These are phyloP conservation scores for Chaenodraco wilsoni DNA, from an alignment of 2,797 vertebrate species.

Conservation along the genomic window DNA sequence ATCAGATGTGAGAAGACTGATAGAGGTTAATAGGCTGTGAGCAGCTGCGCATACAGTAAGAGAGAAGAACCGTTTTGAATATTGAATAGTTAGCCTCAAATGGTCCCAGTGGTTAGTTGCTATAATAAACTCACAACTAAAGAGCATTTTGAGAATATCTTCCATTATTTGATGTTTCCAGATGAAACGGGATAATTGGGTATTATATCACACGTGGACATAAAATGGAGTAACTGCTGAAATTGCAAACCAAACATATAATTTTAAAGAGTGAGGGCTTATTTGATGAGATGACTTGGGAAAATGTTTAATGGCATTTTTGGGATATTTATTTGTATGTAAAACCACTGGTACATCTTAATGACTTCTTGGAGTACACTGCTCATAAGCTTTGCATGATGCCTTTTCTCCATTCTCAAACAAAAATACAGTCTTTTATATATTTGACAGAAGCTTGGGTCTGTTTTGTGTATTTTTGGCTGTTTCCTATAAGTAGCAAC, in stretches of 20 bases:
- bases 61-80: conserved; percentile 55
- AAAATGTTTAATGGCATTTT: not conserved
- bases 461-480: not conserved
- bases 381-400: not conserved
- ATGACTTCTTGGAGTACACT: not conserved
- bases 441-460: not conserved
- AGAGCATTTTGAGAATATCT: conserved; percentile 30
- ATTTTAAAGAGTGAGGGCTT: not conserved
- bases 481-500: not conserved
- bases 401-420: not conserved
- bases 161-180: conserved; percentile 18
- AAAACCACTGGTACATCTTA: not conserved
- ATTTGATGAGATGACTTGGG: not conserved
- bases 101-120: conserved; percentile 42
- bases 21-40: conserved; percentile 70
- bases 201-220: not conserved
- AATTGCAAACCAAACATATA: not conserved
- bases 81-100: conserved; percentile 39
- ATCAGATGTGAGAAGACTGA: conserved; percentile 79
- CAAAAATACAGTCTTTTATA: not conserved
- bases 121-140: conserved; percentile 33
- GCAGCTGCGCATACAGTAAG: conserved; percentile 30
- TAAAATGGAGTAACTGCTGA: not conserved
- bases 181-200: conserved; percentile 7
- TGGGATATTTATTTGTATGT: too few species aligned